Evolutionary conservation across 2,888 invertebrate species (phyloP), one percentile per base, ranked within the genome.

Genomic region (Therioaphis trifolii): DNA sequence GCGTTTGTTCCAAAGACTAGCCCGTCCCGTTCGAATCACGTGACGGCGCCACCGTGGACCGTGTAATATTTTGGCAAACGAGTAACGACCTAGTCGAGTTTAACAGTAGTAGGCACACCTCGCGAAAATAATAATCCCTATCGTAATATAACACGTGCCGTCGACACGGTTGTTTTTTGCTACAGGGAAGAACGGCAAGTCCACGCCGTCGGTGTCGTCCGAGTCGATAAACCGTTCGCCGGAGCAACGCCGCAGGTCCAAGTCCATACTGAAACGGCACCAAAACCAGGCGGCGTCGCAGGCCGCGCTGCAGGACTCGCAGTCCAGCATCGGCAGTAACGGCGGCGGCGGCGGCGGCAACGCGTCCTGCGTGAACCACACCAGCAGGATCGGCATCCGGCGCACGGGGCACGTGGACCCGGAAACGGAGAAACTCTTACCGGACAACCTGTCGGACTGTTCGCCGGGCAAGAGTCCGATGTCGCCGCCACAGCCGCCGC

Each of bases 181-280:
- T 79, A 35, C 87, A 90, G 90, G 90, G 71, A 90, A 89, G 87
- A 90, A 90, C 87, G 91, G 91, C 87, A 92, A 91, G 87, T 91
- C 91, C 87, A 92, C 92, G 88, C 91, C 93, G 86, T 93, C 92
- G 86, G 68, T 55, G 52, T 93, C 93, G 71, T 92, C 91, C 86
- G 93, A 93, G 88, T 93, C 93, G 85, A 92, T 93, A 87, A 93
- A 93, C 89, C 90, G 90, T 63, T 92, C 92, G 87, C 89, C 92
- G 87, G 93, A 93, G 87, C 90, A 91, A 85, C 92, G 93, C 87
- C 90, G 92, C 52, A 90, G 92, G 86, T 93, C 93, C 84, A 94
- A 93, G 88, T 94, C 94, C 86, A 94, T 94, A 88, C 89, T 94
- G 86, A 94, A 94, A 89, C 94, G 94, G 89, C 93, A 94, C 55